Base-by-base conservation (phyloP, 1,140 invertebrate species). In the Scaptomyza pallida region DNA sequence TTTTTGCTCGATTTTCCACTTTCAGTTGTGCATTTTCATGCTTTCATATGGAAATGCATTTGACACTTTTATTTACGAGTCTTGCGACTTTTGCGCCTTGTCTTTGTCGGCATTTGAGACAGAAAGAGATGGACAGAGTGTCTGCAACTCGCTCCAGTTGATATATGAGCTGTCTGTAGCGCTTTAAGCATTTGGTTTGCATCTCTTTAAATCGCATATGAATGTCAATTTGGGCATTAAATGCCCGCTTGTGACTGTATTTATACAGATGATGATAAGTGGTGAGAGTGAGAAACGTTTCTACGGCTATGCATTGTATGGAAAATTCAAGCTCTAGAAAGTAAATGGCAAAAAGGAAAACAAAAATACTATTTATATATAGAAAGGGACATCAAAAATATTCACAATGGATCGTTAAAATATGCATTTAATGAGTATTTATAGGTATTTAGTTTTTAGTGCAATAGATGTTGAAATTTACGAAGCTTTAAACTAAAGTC, bases 1-100 rank as follows among this genome's bases (percentile, higher is more conserved):
- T 52, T 56, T 56, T 35, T 12, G 30, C 16, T 23, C 51, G 51
- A 65, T 52, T 55, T 72, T 72, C 62, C 62, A 72, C 68, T 72
- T 72, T 72, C 68, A 52, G 68, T 72, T 59, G 40, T 26, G 41
- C 40, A 54, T 64, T 30, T 57, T 50, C 45, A 23, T 64, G 69
- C 69, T 72, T 72, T 72, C 63, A 40, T 72, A 60, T 54, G 63
- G 41, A 72, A 72, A 72, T 72, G 54, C 69, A 67, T 60, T 56
- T 72, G 69, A 72, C 63, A 67, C 60, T 67, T 72, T 72, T 60
- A 60, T 72, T 67, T 72, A 67, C 62, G 63, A 72, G 51, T 64
- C 56, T 63, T 44, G 60, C 21, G 17, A 5, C 13, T 56, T 70
- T 70, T 62, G 60, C 59, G 44, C 44, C 44, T 61, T 55, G 35